A percentile compares a stretch with the other conserved stretches of the same genome.
These are phyloP conservation scores for Tetanocera ferruginea DNA, from an alignment of 2,888 invertebrate species.

Conservation along the genomic window DNA sequence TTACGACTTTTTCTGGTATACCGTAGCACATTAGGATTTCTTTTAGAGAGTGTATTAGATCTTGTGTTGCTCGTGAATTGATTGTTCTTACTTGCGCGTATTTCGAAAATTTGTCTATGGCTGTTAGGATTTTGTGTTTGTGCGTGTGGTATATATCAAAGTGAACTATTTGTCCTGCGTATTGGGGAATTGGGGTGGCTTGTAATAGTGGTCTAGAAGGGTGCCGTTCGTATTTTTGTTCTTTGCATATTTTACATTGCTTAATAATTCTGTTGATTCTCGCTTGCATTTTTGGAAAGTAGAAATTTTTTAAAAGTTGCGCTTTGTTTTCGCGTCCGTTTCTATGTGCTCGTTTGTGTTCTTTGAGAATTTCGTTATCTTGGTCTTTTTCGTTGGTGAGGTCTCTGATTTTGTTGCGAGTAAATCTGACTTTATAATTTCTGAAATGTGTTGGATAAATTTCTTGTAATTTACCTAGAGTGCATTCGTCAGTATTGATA, in stretches of 20 bases:
- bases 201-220: not conserved
- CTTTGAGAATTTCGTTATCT: not conserved
- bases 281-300: not conserved
- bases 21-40: too few relatives aligned
- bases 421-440: too few relatives aligned
- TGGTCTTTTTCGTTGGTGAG: not conserved
- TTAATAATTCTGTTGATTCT: not conserved
- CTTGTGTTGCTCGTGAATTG: too few relatives aligned
- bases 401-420: too few relatives aligned
- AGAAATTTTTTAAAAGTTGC: conserved; percentile 19
- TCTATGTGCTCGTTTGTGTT: conserved; percentile 21
- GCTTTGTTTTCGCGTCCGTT: conserved; percentile 33
- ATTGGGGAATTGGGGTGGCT: too few relatives aligned
- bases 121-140: too few relatives aligned
- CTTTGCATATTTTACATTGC: conserved; percentile 12
- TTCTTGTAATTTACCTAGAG: not conserved
- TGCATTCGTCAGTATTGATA: not conserved
- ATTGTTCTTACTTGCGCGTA: too few relatives aligned
- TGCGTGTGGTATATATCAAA: too few relatives aligned
- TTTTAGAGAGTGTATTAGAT: too few relatives aligned
- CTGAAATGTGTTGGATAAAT: not conserved
- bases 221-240: not conserved
- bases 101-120: too few relatives aligned
- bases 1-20: too few relatives aligned
- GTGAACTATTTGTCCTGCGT: too few relatives aligned